Base-by-base conservation (phyloP, 2,113 vertebrate genomes). In the Triplophysa rosa region DNA sequence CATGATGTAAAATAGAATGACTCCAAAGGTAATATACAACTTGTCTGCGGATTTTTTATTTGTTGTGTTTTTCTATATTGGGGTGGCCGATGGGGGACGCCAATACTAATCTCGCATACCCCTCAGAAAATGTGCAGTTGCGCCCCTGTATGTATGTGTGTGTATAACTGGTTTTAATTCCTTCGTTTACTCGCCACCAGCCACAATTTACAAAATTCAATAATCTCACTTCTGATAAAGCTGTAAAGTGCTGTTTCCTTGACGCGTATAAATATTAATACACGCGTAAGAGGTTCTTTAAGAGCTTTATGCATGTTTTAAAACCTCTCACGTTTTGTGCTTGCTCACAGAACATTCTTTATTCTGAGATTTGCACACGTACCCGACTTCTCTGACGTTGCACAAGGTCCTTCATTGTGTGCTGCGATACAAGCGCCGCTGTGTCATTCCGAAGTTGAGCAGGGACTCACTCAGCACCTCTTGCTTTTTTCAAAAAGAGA, bases 251-350 rank as follows among this genome's bases (percentile, higher is more conserved):
- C 37, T 65, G 66, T 78, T 79, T 83, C 80, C 68, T 77, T 73
- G 78, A 90, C n/a, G 2, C 4, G 0, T 21, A n/a, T 91, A 86
- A 91, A 92, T 92, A 91, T 91, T 90, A 85, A 91, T 89, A 84
- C 68, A 10, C 52, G 26, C 4, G 5, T 59, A 45, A 81, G 84
- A 81, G 80, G 79, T 80, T 90, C 82, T 45, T 78, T 68, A 87
- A 90, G 70, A 89, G 90, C 87, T 86, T 89, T 85, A 89, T 91
- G 84, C 77, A 91, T 92, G 87, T 90, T 91, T 91, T 45, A 87
- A 90, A 82, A 19, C 77, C 80, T 67, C 40, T 47, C 11, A 8
- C 8, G 8, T 47, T 49, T 47, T 68, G 67, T 68, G 45, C 67
- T 49, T 8, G 67, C 2, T 68, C 45, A 49, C 23, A 12, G 4